Conservation (phyloP, 1,140 invertebrate genomes). For the Aricia agestis region DNA sequence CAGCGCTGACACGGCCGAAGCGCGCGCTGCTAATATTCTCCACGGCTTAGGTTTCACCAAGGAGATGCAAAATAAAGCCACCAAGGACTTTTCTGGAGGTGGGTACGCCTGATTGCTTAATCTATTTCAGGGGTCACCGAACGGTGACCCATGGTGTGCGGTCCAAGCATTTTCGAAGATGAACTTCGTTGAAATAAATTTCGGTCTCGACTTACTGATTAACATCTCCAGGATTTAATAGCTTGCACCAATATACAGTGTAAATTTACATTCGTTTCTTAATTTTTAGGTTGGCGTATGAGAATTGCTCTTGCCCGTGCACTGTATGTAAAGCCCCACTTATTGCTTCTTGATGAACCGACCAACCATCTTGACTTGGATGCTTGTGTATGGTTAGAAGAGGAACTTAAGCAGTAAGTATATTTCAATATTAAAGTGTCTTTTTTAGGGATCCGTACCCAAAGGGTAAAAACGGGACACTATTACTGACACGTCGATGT, state of each 20-base stretch:
- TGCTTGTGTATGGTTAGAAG: conserved; percentile 99
- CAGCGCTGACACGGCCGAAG: conserved; percentile 95
- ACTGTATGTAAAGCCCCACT: conserved; percentile 93
- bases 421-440: neutral
- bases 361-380: conserved; percentile 99
- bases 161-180: too few species aligned
- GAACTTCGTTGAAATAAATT: too few species aligned
- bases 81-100: conserved; percentile 95
- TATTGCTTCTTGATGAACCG: conserved; percentile 96
- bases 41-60: conserved; percentile 97
- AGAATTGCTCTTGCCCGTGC: conserved; percentile 98
- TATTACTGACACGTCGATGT: too few species aligned
- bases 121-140: too few species aligned
- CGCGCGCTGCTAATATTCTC: conserved; percentile 94
- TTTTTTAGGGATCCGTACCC: too few species aligned
- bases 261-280: neutral
- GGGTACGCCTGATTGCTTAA: neutral
- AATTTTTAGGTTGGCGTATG: conserved; percentile 95
- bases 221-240: too few species aligned
- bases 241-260: too few species aligned
- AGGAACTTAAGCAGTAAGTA: conserved; percentile 92
- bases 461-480: too few species aligned
- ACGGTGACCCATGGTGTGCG: too few species aligned
- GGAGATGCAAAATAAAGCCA: conserved; percentile 94
- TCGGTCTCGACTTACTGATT: too few species aligned